Evolutionary conservation across 2,797 vertebrate genomes (phyloP), one percentile per base, ranked within the genome.

Genomic region (Tiaroga cobitis): DNA sequence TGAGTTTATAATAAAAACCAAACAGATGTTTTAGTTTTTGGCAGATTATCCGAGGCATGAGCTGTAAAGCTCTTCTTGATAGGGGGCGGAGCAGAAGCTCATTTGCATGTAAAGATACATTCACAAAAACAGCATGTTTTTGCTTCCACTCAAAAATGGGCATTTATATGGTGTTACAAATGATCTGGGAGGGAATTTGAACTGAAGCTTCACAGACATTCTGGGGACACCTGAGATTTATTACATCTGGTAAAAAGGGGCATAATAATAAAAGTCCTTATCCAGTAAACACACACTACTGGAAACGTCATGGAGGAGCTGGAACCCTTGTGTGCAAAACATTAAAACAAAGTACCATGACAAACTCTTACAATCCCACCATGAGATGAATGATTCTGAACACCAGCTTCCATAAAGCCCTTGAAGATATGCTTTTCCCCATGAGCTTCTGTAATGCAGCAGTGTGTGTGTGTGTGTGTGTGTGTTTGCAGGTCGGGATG

Each of bases 401-500:
- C 21, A 4, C 0, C 59, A 29, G 11, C 26, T 13, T 63, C 15
- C n/a, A 61, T 61, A 26, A 61, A 26, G n/a, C n/a, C 59, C 59
- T 29, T 26, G 2, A 15, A 63, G 59, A 29, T 26, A 65, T 26
- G n/a, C 3, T 15, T 26, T 13, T 9, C 21, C 1, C 54, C 10
- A 49, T 49, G 49, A 49, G 4, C 46, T 49, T 18, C 13, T 51
- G 49, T 51, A 19, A 51, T 70, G 68, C 21, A n/a, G 72, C 16
- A 21, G 46, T 21, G 46, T 41, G 9, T 54, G 43, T 13, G 49
- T 59, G 73, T 29, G 18, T 75, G 26, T 43, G 80, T 18, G 16
- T 76, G 29, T 83, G n/a, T n/a, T n/a, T n/a, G 54, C n/a, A 85
- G 65, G 87, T 37, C 82, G 77, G 51, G 87, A 96, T 96, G 95